Percentiles rank a stretch among this genome's conserved stretches.
These are phyloP conservation scores for Tipula helvola DNA, from an alignment of 2,888 invertebrate species.

Conservation along the genomic window DNA sequence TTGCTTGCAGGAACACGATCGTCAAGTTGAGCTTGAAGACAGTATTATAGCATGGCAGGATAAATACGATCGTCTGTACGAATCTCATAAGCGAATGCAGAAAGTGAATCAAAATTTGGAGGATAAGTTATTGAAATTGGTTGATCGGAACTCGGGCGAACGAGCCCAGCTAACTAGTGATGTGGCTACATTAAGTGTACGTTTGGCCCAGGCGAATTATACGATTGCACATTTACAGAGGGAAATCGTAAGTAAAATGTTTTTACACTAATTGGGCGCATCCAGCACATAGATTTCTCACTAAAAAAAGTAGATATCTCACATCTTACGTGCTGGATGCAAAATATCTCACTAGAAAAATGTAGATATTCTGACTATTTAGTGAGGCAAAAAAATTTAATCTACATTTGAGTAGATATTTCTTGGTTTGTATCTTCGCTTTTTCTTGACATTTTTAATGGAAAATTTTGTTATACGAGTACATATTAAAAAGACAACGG, in stretches of 20 bases:
- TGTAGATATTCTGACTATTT: no score
- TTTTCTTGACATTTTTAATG: no score
- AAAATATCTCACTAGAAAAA: no score
- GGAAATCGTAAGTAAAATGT: conserved; percentile 57
- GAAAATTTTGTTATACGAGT: no score
- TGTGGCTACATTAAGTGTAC: conserved; percentile 69
- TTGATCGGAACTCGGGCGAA: conserved; percentile 84
- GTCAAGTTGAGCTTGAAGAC: conserved; percentile 65
- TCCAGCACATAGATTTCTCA: no score
- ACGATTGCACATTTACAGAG: conserved; percentile 69
- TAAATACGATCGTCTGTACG: conserved; percentile 84
- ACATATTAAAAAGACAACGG: no score
- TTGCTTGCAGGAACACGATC: conserved; percentile 67
- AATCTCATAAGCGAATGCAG: conserved; percentile 86
- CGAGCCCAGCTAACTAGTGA: conserved; percentile 77
- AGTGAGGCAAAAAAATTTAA: no score
- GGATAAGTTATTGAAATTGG: conserved; percentile 83
- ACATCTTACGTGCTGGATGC: no score
- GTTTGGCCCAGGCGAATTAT: conserved; percentile 74
- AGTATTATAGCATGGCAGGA: conserved; percentile 81
- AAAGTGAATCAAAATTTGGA: conserved; percentile 90
- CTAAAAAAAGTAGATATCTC: no score
- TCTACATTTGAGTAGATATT: no score
- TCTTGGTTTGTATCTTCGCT: no score
- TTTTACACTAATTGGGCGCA: no score